phyloP scores from a whole-genome alignment of 2,113 vertebrate genomes.

The Pteropus alecto region DNA sequence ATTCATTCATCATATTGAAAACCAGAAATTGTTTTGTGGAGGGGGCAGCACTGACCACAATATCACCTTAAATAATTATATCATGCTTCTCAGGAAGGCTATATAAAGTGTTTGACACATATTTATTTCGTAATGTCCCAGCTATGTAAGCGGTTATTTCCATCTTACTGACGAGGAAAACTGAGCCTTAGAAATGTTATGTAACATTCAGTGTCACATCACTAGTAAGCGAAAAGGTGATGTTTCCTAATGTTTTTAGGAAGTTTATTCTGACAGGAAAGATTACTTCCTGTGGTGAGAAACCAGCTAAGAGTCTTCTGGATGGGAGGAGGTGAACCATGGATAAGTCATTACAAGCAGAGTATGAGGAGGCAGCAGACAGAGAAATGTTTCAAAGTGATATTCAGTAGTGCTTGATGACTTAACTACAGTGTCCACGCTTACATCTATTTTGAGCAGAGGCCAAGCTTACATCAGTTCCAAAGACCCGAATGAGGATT shows the following conservation, averaged over 20 bases:
- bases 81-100: background rate
- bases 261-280: background rate
- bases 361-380: accelerated
- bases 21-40: background rate
- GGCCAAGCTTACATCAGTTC: background rate
- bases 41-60: background rate
- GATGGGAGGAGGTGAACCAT: background rate
- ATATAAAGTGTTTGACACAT: background rate
- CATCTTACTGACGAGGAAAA: background rate
- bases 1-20: background rate
- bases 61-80: background rate
- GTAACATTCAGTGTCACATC: background rate
- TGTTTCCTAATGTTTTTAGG: background rate
- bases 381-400: background rate
- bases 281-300: background rate
- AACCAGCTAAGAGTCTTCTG: background rate
- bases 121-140: background rate
- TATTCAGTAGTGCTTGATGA: background rate
- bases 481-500: background rate
- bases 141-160: background rate
- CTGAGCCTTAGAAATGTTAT: background rate
- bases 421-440: too few species aligned
- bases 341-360: background rate
- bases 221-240: background rate
- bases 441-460: background rate